These are phyloP conservation scores for Acronicta aceris DNA, from an alignment of 2,888 invertebrate species.

Conservation along the genomic window DNA sequence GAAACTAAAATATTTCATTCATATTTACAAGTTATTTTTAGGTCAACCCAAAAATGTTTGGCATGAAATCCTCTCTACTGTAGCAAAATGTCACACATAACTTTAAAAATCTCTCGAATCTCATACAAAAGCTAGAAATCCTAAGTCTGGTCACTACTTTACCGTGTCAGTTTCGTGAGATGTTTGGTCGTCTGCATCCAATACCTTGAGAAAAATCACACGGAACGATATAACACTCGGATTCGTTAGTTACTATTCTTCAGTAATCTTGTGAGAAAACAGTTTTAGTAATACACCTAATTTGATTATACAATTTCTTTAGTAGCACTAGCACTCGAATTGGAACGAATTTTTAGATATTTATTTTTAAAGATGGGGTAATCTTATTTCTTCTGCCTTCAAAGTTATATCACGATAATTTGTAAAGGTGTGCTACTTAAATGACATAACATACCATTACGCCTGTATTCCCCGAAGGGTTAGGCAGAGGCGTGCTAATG, in stretches of 20 bases:
- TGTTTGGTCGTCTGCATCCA: constrained; percentile 17
- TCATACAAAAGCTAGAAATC: constrained; percentile 5
- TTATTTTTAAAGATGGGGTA: too few species aligned
- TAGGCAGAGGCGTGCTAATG: too few species aligned
- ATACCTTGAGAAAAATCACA: constrained; percentile 51
- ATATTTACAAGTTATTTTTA: not conserved
- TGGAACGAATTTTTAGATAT: too few species aligned
- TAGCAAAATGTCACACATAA: too few species aligned
- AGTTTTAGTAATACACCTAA: constrained; percentile 10
- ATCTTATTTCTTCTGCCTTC: not conserved
- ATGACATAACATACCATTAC: too few species aligned
- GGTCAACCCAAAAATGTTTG: too few species aligned
- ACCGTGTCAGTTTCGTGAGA: constrained; percentile 28
- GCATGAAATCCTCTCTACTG: too few species aligned
- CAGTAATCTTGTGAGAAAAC: constrained; percentile 43
- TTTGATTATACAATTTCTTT: constrained; percentile 12
- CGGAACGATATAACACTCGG: constrained; percentile 35
- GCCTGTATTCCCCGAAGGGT: too few species aligned
- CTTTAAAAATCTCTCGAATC: too few species aligned
- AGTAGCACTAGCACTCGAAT: not conserved
- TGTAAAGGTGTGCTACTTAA: not conserved
- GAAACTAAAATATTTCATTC: too few species aligned
- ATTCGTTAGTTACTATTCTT: constrained; percentile 40
- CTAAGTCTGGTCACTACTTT: constrained; percentile 3
- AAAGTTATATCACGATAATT: too few species aligned